Percentiles rank a stretch among this genome's conserved stretches.
Evolutionary conservation across 2,113 vertebrate species (phyloP).

Genomic region (Silurus glanis): DNA sequence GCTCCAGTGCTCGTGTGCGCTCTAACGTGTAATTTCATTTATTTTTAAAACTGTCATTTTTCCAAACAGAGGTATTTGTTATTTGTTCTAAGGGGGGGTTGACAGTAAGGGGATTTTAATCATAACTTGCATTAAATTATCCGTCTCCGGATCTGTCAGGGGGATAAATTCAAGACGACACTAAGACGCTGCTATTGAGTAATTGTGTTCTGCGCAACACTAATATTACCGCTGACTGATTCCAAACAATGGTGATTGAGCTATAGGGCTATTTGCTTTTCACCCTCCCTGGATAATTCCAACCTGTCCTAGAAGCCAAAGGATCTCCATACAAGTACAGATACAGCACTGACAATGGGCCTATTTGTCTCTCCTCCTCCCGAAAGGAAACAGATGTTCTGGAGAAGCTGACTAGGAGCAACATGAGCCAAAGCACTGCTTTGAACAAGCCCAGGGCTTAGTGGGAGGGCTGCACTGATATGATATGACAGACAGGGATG

Average conservation of each 20-base stretch:
- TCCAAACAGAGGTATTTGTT: slow-evolving; percentile 93
- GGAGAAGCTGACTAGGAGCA: slow-evolving; percentile 52
- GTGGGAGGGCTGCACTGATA: slow-evolving; percentile 54
- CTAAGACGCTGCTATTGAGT: slow-evolving; percentile 89
- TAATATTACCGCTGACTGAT: slow-evolving; percentile 77
- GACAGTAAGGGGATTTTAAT: slow-evolving; percentile 95
- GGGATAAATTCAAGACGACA: slow-evolving; percentile 89
- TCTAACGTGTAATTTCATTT: slow-evolving; percentile 95
- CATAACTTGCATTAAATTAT: slow-evolving; percentile 96
- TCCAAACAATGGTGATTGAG: slow-evolving; percentile 65
- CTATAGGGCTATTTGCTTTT: slow-evolving; percentile 56
- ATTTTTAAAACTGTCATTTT: slow-evolving; percentile 97
- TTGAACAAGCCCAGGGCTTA: slow-evolving; percentile 35
- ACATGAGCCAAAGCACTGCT: slow-evolving; percentile 50
- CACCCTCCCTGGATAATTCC: slow-evolving; percentile 57
- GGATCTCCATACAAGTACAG: slow-evolving; percentile 58
- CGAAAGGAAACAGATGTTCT: slow-evolving; percentile 62
- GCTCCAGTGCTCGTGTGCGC: slow-evolving; percentile 76
- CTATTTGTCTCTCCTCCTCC: slow-evolving; percentile 57
- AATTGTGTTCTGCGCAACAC: slow-evolving; percentile 87
- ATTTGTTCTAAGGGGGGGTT: slow-evolving; percentile 86
- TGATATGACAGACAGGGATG: slow-evolving; percentile 57
- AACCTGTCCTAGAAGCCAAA: slow-evolving; percentile 58
- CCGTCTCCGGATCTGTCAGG: slow-evolving; percentile 88
- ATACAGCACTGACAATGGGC: slow-evolving; percentile 55